Conservation (phyloP, 2,888 invertebrate species). For the Schrankia costaestrigalis region DNA sequence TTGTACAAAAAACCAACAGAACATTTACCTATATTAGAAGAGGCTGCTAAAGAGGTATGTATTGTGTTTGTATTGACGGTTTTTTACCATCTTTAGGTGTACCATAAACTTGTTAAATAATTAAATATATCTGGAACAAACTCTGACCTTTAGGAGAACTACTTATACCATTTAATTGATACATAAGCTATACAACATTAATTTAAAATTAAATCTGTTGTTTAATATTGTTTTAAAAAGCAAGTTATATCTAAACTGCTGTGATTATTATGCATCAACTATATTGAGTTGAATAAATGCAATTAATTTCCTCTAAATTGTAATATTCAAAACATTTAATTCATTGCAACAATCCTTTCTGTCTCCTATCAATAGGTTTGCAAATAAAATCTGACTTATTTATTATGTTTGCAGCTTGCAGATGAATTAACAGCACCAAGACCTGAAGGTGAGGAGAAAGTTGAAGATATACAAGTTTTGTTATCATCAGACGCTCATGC, state of each 20-base stretch:
- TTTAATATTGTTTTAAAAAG: no score
- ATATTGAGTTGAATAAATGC: no score
- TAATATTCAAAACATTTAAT: no score
- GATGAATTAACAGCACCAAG: conserved; percentile 97
- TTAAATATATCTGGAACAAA: no score
- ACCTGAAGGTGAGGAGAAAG: conserved; percentile 92
- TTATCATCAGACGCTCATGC: conserved; percentile 92
- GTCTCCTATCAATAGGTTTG: neutral
- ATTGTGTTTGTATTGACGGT: neutral
- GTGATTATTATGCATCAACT: no score
- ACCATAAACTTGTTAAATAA: no score
- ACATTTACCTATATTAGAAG: conserved; percentile 96
- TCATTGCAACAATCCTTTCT: neutral
- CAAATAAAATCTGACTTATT: neutral
- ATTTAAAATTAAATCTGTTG: no score
- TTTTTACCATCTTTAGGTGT: neutral
- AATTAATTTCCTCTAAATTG: no score
- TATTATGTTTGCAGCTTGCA: conserved; percentile 79
- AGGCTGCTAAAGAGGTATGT: conserved; percentile 92
- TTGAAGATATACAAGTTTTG: conserved; percentile 96
- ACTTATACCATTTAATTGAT: no score
- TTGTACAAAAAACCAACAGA: conserved; percentile 95
- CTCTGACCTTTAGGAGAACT: no score
- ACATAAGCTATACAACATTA: no score
- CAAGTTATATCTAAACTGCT: no score